Evolutionary conservation across 92 coral and sea anemone genomes (phyloP), one percentile per base, ranked within the genome.

Genomic region (Epizoanthus stellaris): DNA sequence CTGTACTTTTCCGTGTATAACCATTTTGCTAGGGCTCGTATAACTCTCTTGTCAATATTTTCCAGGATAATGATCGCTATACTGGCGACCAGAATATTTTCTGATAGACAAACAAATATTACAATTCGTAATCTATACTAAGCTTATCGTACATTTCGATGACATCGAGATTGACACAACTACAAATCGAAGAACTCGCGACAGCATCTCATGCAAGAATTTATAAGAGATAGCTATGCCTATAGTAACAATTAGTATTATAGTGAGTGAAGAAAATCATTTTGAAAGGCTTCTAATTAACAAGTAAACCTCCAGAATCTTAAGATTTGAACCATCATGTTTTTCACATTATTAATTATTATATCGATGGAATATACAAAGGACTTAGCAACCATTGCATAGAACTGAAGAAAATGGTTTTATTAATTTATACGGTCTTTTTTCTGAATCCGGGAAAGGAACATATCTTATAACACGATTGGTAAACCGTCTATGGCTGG

Each of bases 341-440:
- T 76, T 53, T 63, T 66, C 81, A 76, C 34, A 39, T 59, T 56
- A 8, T 8, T 49, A 49, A 49, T 49, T 30, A 75, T 79, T 43
- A 43, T 34, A 79, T 75, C 19, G 47, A 17, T 58, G 54, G 56
- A 76, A 76, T 21, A 40, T 62, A 8, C 30, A 10, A 57, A 42
- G 3, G 83, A 79, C 83, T 63, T 79, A 79, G 83, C 83, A 79
- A 63, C 83, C 83, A 62, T 40, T 42, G 71, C 83, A 43, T 63
- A 49, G 14, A 49, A 79, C 60, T 63, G 65, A n/a, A n/a, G n/a
- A n/a, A n/a, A 43, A 79, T 21, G 23, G 59, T 62, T 79, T 45
- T 30, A 30, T 30, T 30, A 30, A 30, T 30, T 54, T 58, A 42
- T 14, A 62, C 43, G 12, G 67, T 61, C 70, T 62, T 79, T 19